Evolutionary conservation across 1,140 invertebrate species (phyloP), one percentile per base, ranked within the genome.

Genomic region (Pemphigus obesinymphae): DNA sequence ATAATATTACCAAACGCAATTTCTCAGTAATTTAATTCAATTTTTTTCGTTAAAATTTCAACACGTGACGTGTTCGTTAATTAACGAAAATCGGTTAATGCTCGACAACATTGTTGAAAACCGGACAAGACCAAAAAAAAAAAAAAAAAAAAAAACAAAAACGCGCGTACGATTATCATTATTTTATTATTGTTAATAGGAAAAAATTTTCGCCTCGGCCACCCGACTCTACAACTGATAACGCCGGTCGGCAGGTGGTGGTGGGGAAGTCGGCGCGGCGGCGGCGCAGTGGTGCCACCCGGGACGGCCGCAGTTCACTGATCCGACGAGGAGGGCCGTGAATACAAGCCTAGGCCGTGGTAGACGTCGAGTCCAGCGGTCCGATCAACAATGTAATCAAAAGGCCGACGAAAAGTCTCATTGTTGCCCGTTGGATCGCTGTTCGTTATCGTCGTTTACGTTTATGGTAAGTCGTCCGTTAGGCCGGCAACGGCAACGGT

Each of bases 251-350:
- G 45, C 43, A 48, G 70, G 70, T 73, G 70, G 70, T 45, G 68
- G 68, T 50, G 70, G 11, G 37, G 37, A 5, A 8, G 37, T 40
- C 37, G n/a, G 66, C 66, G n/a, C 63, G 63, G 26, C 68, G 70
- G 6, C 70, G 70, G 70, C 70, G 70, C 70, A 73, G 70, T 73
- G 70, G 70, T 73, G 70, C 70, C 70, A 73, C 70, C 70, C 70
- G 70, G 70, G 70, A 26, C 70, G 26, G 29, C 68, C 43, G 70
- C 43, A 73, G 70, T 73, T 73, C 70, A 73, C 43, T 73, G 70
- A 73, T 73, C 70, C 45, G 70, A 73, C 70, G 70, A 48, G 43
- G 70, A 48, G 43, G 70, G 70, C 70, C 70, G 31, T 48, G 70
- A 73, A 73, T 45, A 50, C 26, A 50, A 50, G 43, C 45, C n/a